Conservation (phyloP, 35 echinoderm and acorn worm species). For the Holothuria glaberrima region DNA sequence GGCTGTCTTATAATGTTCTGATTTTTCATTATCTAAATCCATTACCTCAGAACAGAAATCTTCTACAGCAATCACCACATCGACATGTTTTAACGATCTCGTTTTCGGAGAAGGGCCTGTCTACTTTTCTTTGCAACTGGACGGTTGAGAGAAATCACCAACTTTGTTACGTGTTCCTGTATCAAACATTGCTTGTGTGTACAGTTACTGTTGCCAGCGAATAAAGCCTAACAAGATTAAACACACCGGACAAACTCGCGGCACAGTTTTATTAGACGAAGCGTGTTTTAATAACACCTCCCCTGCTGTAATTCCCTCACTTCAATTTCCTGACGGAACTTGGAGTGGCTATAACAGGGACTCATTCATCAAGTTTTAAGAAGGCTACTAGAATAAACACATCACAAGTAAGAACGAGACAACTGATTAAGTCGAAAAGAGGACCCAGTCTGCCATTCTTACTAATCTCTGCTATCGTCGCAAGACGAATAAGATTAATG, state of each 20-base stretch:
- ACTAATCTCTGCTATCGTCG: background rate
- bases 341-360: constrained; percentile 8
- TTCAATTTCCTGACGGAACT: constrained; percentile 45
- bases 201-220: constrained; percentile 3
- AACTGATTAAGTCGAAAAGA: background rate
- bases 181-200: constrained; percentile 6
- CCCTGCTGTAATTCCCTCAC: constrained; percentile 24
- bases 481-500: constrained; percentile 35
- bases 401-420: background rate
- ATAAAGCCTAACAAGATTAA: constrained; percentile 35
- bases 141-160: too few relatives aligned
- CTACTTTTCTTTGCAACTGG: too few relatives aligned
- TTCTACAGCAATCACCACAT: too few relatives aligned
- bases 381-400: background rate
- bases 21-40: too few relatives aligned
- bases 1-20: too few relatives aligned
- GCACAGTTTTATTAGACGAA: constrained; percentile 37
- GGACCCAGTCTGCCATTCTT: constrained; percentile 17
- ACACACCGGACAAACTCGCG: background rate
- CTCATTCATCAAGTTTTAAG: constrained; percentile 44
- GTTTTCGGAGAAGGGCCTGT: too few relatives aligned
- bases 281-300: constrained; percentile 44
- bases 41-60: too few relatives aligned
- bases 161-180: background rate
- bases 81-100: too few relatives aligned